A percentile compares a stretch with the other conserved stretches of the same genome.
phyloP scores from a whole-genome alignment of 2,888 invertebrate species.

The Hyposoter dolosus region DNA sequence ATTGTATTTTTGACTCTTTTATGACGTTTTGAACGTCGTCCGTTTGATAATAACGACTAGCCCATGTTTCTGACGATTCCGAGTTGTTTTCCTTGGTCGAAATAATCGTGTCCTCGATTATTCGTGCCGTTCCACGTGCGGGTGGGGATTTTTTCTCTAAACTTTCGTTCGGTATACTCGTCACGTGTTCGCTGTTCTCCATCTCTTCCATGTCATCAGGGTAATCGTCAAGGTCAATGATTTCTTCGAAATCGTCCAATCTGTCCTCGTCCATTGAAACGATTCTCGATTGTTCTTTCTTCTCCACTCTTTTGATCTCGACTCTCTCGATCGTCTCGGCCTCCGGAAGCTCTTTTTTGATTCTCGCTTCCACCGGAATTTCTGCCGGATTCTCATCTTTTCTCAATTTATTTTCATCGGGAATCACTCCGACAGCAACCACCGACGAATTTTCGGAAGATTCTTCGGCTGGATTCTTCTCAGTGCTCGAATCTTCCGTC shows the following conservation, averaged over 20 bases:
- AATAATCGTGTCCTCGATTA: constrained; percentile 21
- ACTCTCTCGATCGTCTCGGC: neutral
- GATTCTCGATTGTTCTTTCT: constrained; percentile 10
- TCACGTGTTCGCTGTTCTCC: constrained; percentile 72
- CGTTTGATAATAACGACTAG: constrained; percentile 83
- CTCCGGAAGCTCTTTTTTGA: constrained; percentile 47
- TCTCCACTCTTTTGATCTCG: constrained; percentile 48
- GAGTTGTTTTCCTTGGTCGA: constrained; percentile 55
- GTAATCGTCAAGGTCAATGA: constrained; percentile 83
- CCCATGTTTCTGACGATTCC: constrained; percentile 82
- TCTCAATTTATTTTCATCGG: constrained; percentile 2
- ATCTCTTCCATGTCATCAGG: constrained; percentile 82
- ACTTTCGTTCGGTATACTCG: constrained; percentile 6
- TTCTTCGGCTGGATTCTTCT: constrained; percentile 31
- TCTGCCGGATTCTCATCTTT: neutral
- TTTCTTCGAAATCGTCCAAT: constrained; percentile 79
- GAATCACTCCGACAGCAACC: neutral
- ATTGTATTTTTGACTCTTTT: constrained; percentile 84
- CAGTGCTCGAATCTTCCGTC: neutral
- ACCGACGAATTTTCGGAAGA: neutral
- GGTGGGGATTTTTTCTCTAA: constrained; percentile 46
- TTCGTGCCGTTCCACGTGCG: constrained; percentile 26
- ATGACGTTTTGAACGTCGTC: constrained; percentile 83
- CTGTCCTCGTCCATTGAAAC: constrained; percentile 74
- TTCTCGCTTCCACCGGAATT: neutral